A percentile compares a stretch with the other conserved stretches of the same genome.
phyloP scores from a whole-genome alignment of 2,113 vertebrate species.

The Malurus alboscapulatus region DNA sequence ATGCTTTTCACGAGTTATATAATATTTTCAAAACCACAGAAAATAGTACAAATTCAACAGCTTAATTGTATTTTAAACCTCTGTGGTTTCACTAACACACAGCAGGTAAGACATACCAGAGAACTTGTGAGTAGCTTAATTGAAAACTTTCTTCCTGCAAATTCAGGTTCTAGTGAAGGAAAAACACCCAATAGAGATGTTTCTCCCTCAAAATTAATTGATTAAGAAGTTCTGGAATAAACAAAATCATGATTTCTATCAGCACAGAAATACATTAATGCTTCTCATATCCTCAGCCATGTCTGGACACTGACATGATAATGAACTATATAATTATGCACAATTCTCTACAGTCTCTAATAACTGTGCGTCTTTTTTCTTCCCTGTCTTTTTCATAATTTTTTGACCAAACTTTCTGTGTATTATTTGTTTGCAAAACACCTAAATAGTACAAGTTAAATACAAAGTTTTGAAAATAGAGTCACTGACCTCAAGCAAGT shows the following conservation, averaged over 20 bases:
- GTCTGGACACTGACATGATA: neutral
- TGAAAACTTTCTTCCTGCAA: neutral
- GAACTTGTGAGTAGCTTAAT: neutral
- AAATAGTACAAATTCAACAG: neutral
- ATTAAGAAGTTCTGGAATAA: neutral
- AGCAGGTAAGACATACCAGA: neutral
- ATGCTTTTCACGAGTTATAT: neutral
- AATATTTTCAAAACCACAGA: neutral
- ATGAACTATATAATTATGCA: neutral
- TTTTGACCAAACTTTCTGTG: neutral
- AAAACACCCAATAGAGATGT: neutral
- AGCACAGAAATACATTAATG: neutral
- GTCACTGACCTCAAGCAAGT: neutral
- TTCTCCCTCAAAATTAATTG: neutral
- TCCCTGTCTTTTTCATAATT: fast-evolving
- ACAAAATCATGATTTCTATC: neutral
- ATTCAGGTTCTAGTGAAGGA: neutral
- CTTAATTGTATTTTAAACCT: neutral
- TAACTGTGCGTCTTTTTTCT: neutral
- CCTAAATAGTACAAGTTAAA: neutral
- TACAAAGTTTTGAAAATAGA: neutral
- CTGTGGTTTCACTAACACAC: neutral
- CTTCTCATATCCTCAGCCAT: neutral
- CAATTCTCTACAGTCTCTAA: neutral
- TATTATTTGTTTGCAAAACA: neutral